Percentiles rank a stretch among this genome's conserved stretches.
Conservation (phyloP, 2,113 vertebrate genomes). For the Alaudala cheleensis region DNA sequence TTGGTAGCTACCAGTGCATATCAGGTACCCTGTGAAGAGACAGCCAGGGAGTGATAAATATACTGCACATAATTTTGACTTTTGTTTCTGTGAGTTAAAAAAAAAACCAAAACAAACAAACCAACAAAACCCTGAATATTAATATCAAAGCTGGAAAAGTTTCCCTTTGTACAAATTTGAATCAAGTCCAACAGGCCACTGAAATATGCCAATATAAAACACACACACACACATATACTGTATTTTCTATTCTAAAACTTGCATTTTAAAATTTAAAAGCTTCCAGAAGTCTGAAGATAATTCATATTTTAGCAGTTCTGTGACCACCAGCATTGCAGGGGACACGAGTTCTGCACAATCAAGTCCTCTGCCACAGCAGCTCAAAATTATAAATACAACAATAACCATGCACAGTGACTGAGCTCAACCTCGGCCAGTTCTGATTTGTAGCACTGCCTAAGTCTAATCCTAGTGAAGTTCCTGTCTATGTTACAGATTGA, state of each 20-base stretch:
- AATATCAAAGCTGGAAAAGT: not conserved
- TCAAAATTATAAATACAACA: not conserved
- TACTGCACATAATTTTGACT: not conserved
- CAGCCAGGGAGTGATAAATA: not conserved
- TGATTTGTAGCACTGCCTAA: not conserved
- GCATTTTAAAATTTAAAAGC: not conserved
- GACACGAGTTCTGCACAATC: too few species aligned
- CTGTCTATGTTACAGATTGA: not conserved
- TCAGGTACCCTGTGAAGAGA: not conserved
- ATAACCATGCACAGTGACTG: not conserved
- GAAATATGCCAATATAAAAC: not conserved
- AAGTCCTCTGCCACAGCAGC: not conserved
- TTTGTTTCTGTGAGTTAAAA: not conserved
- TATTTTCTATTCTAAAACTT: not conserved
- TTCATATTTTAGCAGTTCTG: rapidly evolving
- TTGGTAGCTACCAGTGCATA: not conserved
- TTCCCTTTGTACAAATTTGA: not conserved
- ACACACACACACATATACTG: rapidly evolving
- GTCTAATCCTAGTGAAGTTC: not conserved
- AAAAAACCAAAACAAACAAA: too few species aligned
- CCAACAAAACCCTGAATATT: not conserved
- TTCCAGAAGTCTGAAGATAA: not conserved
- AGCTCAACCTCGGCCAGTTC: not conserved
- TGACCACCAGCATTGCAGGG: rapidly evolving
- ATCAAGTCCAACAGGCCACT: not conserved